Evolutionary conservation across 2,113 vertebrate genomes (phyloP).

Genomic region (Thunnus thynnus): DNA sequence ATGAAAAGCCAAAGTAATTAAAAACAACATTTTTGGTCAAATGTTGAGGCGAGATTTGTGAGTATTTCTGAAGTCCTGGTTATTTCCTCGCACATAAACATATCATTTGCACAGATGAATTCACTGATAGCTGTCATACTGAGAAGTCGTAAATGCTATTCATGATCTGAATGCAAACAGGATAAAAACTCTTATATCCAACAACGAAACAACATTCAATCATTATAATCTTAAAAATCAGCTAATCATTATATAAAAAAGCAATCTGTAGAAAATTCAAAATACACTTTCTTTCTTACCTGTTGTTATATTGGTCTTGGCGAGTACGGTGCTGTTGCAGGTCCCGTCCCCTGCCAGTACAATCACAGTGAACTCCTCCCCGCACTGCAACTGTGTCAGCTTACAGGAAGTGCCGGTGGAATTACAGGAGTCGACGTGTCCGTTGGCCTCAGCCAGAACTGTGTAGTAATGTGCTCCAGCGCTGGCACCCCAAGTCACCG

Average conservation of each 20-base stretch:
- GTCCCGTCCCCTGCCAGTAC: conserved; percentile 77
- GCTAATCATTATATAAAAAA: neutral
- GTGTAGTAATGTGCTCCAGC: conserved; percentile 76
- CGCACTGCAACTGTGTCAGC: conserved; percentile 78
- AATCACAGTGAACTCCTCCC: conserved; percentile 75
- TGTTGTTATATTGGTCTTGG: conserved; percentile 71
- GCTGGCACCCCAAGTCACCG: conserved; percentile 77
- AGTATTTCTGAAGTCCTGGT: too few relatives aligned
- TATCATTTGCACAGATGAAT: too few relatives aligned
- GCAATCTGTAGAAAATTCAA: too few relatives aligned
- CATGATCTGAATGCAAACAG: neutral
- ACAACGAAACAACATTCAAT: neutral
- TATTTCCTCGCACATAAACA: too few relatives aligned
- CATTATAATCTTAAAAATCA: neutral
- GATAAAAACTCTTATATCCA: neutral
- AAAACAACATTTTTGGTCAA: too few relatives aligned
- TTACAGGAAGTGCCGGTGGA: conserved; percentile 71
- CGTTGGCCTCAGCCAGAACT: conserved; percentile 61
- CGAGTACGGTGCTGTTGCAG: conserved; percentile 79
- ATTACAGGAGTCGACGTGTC: conserved; percentile 48
- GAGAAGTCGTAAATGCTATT: too few relatives aligned
- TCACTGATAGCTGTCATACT: too few relatives aligned
- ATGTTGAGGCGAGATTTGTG: too few relatives aligned
- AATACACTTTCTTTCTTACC: conserved; percentile 61
- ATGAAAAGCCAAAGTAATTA: too few relatives aligned